phyloP scores from a whole-genome alignment of 2,113 vertebrate genomes.

The Rattus rattus region DNA sequence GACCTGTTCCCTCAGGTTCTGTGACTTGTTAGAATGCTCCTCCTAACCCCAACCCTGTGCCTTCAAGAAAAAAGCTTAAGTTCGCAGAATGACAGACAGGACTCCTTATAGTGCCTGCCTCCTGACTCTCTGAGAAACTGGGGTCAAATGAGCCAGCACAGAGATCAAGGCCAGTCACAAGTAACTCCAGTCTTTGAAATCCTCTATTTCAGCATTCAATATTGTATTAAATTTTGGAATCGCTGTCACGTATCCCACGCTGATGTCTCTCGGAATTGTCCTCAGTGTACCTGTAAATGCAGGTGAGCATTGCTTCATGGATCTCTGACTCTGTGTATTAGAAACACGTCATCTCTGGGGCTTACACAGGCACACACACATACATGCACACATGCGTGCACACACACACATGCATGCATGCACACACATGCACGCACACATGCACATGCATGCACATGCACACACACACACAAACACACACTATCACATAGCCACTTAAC shows the following conservation, averaged over 20 bases:
- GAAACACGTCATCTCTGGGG: background rate
- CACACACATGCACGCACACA: background rate
- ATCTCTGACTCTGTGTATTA: background rate
- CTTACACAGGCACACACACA: background rate
- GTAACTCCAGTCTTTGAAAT: constrained; percentile 4
- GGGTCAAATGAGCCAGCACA: background rate
- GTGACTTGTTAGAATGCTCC: background rate
- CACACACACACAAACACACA: background rate
- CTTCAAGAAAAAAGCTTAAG: background rate
- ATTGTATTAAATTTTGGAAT: constrained; percentile 97
- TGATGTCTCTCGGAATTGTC: constrained; percentile 97
- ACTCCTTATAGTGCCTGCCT: background rate
- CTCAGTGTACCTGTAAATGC: constrained; percentile 97
- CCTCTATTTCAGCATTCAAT: constrained; percentile 93
- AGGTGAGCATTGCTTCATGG: constrained; percentile 85
- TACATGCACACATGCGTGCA: too few species aligned
- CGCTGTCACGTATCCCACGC: constrained; percentile 95
- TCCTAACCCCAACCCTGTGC: background rate
- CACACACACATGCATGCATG: too few species aligned
- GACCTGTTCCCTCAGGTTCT: background rate
- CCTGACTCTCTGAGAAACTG: background rate
- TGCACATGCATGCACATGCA: too few species aligned
- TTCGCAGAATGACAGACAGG: background rate
- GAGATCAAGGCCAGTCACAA: rapidly evolving
- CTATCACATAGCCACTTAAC: background rate